Evolutionary conservation across 2,113 vertebrate genomes (phyloP), one percentile per base, ranked within the genome.

Genomic region (Solea senegalensis): DNA sequence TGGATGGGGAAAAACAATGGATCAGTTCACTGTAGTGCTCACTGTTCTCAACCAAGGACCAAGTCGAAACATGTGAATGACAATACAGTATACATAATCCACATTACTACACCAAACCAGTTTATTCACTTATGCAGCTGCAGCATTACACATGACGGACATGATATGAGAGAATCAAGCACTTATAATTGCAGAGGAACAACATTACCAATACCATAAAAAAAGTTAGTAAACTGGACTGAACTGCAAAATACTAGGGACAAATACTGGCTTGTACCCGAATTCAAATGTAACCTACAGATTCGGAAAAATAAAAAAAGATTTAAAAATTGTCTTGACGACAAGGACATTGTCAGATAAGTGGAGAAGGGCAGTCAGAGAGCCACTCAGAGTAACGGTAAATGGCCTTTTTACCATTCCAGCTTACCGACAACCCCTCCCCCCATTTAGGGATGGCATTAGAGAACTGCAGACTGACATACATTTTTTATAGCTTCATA

Each of bases 401-500:
- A 95, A 94, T 95, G 94, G 94, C 92, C 95, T 96, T 96, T 96
- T 97, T 96, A 95, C 94, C 94, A 95, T 95, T 94, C 93, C 90
- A 60, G 76, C 93, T 93, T 91, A 93, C 93, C 92, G 84, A 76
- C 92, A 89, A 89, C 88, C 74, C 76, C 80, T 83, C 84, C 80
- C 93, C 89, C 94, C 94, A 93, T 95, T 91, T 92, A 90, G 91
- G 72, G 77, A 93, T 98, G 96, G 97, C 97, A 98, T 98, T 97
- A 99, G 96, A 96, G 95, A 96, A 6, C 96, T 96, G 95, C 94
- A 95, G 96, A 97, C 95, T 98, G 97, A 97, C 97, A 98, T 98
- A 98, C 95, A 98, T 99, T 98, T 99, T 99, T 99, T 99, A 98
- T 99, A 97, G 96, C 97, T 98, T 98, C 97, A 98, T 98, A 99